Conservation (phyloP, 2,797 vertebrate species). For the Karalla daura region DNA sequence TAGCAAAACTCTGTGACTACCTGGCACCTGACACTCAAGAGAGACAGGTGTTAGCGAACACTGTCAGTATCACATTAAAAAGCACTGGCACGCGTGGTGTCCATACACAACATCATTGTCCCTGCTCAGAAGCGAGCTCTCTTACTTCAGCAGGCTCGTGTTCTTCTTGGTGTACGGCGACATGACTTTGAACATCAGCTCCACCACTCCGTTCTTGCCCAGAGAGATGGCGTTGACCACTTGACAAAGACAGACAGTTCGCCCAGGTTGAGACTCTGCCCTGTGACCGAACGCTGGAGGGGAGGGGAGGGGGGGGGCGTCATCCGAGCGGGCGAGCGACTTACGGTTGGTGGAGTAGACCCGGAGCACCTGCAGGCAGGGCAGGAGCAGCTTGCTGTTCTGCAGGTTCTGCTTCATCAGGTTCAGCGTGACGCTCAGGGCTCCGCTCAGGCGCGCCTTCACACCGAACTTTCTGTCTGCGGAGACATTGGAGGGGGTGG, state of each 20-base stretch:
- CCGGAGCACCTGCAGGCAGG: slow-evolving; percentile 95
- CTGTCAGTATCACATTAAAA: no score
- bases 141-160: slow-evolving; percentile 93
- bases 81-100: no score
- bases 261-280: no score
- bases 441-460: slow-evolving; percentile 94
- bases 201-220: slow-evolving; percentile 94
- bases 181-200: slow-evolving; percentile 94
- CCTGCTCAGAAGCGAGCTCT: no score
- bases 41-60: no score
- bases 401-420: slow-evolving; percentile 94
- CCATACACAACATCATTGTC: no score
- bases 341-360: slow-evolving; percentile 94
- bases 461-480: slow-evolving; percentile 97
- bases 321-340: no score
- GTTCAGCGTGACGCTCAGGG: slow-evolving; percentile 89
- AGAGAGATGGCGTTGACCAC: slow-evolving; percentile 95
- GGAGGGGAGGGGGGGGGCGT: no score
- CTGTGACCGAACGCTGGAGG: no score
- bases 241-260: slow-evolving; percentile 74
- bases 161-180: slow-evolving; percentile 95
- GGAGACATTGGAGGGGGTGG: no score
- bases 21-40: no score
- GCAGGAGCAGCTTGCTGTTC: slow-evolving; percentile 91
- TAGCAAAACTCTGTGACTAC: not conserved